Evolutionary conservation across 1,140 invertebrate genomes (phyloP), one percentile per base, ranked within the genome.

Genomic region (Trigoniulus corallinus): DNA sequence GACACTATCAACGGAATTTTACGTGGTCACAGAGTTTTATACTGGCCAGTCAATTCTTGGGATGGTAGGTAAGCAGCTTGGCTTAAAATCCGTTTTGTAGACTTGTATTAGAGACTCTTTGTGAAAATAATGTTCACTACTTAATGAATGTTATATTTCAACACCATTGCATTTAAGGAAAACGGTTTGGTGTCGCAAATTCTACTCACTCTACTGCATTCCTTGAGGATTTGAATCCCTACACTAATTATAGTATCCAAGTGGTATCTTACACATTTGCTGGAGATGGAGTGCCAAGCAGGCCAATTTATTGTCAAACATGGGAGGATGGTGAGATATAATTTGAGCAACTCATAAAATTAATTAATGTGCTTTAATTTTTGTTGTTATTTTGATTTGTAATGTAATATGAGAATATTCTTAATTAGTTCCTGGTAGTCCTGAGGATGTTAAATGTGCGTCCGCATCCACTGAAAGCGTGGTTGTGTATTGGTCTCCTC

Each of bases 381-480:
- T n/a, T n/a, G n/a, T n/a, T n/a, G n/a, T n/a, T n/a, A n/a, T n/a
- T n/a, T n/a, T n/a, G n/a, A n/a, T n/a, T n/a, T n/a, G n/a, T n/a
- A n/a, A n/a, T n/a, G 42, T 44, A 24, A 4, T 18, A 44, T 10
- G 24, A 4, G 42, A 44, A 7, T 44, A 44, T 51, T 29, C 20
- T 48, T 39, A 63, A 64, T 50, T 64, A 87, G 86, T 81, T 44
- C 86, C 86, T 7, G 83, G 81, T 37, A 71, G 77, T 39, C 86
- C 86, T 10, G 74, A 77, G 0, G 80, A 82, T 58, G 82, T 89
- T 34, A 88, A 88, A 66, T 81, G 84, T 1, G 74, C 85, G 27
- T 75, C 82, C 1, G 79, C 79, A 54, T 80, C 81, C 4, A 71
- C 77, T 1, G 78, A 80, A 56, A 79, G 80, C 1, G 67, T 88